Evolutionary conservation across 2,888 invertebrate species (phyloP), one percentile per base, ranked within the genome.

Genomic region (Apantesis nais): DNA sequence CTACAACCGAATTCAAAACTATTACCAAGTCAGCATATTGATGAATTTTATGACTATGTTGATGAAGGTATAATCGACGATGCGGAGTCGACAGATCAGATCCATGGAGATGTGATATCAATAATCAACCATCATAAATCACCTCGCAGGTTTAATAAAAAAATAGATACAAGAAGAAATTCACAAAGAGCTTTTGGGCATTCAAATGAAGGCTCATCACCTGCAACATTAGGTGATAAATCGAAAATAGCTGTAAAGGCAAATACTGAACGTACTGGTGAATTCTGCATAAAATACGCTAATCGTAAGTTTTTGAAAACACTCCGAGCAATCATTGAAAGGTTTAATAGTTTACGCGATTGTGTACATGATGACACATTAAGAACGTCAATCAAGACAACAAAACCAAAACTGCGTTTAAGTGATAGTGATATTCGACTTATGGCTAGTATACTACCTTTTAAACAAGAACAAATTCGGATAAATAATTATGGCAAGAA

Each of bases 281-380:
- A 63, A 37, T 37, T 37, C 4, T 80, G 80, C 72, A 68, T 77
- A 66, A 79, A 63, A 37, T 74, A 65, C 48, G 78, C 75, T 11
- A 72, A 39, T 64, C 72, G 73, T 9, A 75, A 76, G 68, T 70
- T 81, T 48, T 44, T 69, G 16, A 31, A 70, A 41, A 62, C 71
- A 48, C 64, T 82, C 11, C 67, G 76, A 55, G 66, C 74, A n/a
- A 70, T 74, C 11, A 74, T 82, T 58, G 72, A 81, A 67, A 61
- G 81, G 29, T 82, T 70, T 60, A 66, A 70, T 61, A n/a, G 66
- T 0, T 70, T 74, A 29, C 65, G 68, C 12, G 79, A 81, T 63
- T 82, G 83, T 68, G 31, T 74, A 72, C 25, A 72, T 29, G 82
- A 80, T 64, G 71, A 78, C 11, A 82, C 80, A 0, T 61, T 78